A percentile compares a stretch with the other conserved stretches of the same genome.
phyloP scores from a whole-genome alignment of 2,113 vertebrate species.

The Cygnus atratus region DNA sequence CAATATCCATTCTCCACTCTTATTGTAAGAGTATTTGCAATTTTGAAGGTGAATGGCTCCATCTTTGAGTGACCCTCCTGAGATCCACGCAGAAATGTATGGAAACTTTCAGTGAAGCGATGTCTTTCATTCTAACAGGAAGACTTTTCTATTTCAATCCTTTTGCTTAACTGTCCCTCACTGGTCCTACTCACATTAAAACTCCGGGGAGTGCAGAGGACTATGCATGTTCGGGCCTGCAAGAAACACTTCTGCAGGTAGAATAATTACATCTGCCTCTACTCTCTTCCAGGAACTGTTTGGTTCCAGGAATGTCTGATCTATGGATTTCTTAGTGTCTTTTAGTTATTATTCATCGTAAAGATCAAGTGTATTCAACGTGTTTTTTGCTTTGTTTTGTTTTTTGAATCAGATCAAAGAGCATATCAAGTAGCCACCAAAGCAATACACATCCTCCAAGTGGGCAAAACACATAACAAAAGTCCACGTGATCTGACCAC shows the following conservation, averaged over 20 bases:
- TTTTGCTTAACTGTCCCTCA: not conserved
- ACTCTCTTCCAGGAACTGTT: not conserved
- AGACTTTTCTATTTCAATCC: not conserved
- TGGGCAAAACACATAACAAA: not conserved
- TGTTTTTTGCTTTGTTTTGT: too few species aligned
- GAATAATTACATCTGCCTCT: not conserved
- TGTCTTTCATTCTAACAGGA: not conserved
- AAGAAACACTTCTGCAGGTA: not conserved
- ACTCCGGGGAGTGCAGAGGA: not conserved
- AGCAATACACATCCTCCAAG: not conserved
- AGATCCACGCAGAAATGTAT: not conserved
- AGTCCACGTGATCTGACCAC: not conserved
- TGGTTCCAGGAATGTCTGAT: not conserved
- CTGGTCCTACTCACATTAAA: not conserved
- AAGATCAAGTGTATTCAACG: not conserved
- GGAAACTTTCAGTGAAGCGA: not conserved
- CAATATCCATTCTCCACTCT: not conserved
- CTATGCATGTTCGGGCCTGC: not conserved
- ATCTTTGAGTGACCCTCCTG: not conserved
- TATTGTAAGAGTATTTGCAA: not conserved
- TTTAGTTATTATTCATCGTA: not conserved
- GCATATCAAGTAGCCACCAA: not conserved
- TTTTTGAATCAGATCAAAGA: not conserved
- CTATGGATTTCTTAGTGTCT: not conserved
- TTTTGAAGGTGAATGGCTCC: not conserved